Evolutionary conservation across 2,113 vertebrate genomes (phyloP).

Genomic region (Anguilla japonica): DNA sequence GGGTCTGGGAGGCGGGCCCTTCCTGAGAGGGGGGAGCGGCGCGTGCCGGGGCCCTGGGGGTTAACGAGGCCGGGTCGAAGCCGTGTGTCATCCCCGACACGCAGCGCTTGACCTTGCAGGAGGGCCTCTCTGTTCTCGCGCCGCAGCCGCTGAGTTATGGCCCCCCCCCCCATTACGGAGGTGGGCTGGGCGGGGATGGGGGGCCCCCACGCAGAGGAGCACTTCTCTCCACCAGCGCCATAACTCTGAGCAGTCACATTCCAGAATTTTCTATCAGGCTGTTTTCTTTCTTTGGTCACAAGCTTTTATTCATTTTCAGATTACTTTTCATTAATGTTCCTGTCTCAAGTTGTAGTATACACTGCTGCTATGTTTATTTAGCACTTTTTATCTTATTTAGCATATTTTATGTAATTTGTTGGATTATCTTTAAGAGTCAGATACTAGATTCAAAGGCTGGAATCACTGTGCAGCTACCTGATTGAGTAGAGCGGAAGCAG

Average conservation of each 20-base stretch:
- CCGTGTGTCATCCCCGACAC: conserved; percentile 72
- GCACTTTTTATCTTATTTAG: no score
- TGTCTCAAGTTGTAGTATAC: no score
- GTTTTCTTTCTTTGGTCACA: background rate
- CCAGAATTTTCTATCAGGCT: background rate
- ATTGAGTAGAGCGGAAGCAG: no score
- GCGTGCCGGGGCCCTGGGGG: conserved; percentile 14
- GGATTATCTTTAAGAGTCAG: no score
- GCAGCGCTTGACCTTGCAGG: conserved; percentile 71
- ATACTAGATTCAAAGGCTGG: no score
- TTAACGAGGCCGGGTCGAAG: conserved; percentile 62
- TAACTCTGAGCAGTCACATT: background rate
- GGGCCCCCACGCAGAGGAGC: background rate
- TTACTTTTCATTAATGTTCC: background rate
- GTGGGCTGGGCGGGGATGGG: conserved; percentile 6
- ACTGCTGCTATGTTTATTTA: no score
- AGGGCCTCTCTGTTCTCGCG: conserved; percentile 32
- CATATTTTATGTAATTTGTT: no score
- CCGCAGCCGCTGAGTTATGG: conserved; percentile 29
- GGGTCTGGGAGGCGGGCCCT: no score
- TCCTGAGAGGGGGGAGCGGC: background rate
- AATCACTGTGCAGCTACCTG: no score
- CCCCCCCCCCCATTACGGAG: background rate
- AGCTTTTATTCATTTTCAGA: background rate
- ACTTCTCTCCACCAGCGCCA: background rate